Evolutionary conservation across 1,140 invertebrate species (phyloP).

Genomic region (Apis cerana): DNA sequence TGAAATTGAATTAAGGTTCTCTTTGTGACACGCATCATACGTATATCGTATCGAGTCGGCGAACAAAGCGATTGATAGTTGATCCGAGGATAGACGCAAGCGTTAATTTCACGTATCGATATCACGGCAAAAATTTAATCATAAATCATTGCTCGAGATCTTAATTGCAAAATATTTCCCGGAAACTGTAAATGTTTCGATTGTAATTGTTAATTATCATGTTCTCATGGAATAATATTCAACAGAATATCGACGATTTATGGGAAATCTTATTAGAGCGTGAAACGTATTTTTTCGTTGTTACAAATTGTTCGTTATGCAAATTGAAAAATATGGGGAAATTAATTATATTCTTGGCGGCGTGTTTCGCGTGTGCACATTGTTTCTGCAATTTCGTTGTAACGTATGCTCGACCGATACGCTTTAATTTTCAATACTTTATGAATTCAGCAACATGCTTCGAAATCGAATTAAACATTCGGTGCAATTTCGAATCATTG

Average conservation of each 20-base stretch:
- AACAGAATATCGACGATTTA: background rate
- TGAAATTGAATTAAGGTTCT: no score
- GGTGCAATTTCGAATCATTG: background rate
- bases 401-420: background rate
- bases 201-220: no score
- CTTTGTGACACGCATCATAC: no score
- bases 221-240: no score
- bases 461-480: background rate
- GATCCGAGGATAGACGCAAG: no score
- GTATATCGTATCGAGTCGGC: no score
- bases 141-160: no score
- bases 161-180: no score
- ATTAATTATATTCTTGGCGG: background rate
- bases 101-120: no score
- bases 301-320: background rate
- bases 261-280: background rate
- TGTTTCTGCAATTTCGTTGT: background rate
- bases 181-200: no score
- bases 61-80: no score
- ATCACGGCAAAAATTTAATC: no score
- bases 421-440: background rate
- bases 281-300: background rate
- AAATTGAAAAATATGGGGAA: background rate
- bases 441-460: background rate
- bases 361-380: background rate